Evolutionary conservation across 2,113 vertebrate genomes (phyloP).

Genomic region (Corythaeola cristata): DNA sequence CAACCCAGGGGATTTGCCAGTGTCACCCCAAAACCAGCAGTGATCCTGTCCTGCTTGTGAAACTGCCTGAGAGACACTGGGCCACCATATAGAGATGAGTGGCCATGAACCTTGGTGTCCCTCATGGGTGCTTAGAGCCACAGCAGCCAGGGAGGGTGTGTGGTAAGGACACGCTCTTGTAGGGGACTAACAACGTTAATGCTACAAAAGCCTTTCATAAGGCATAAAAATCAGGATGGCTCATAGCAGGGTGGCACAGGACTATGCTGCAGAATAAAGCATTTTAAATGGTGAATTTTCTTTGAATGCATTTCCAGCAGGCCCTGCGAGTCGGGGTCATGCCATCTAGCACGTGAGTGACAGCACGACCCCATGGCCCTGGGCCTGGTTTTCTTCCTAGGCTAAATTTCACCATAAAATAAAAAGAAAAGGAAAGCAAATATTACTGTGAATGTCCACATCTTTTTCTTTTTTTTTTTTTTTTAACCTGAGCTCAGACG

Average conservation of each 20-base stretch:
- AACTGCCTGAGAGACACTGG: neutral
- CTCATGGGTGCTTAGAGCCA: neutral
- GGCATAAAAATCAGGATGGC: neutral
- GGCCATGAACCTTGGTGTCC: neutral
- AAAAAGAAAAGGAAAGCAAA: neutral
- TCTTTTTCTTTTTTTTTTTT: neutral
- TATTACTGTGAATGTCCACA: neutral
- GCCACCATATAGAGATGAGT: neutral
- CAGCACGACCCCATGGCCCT: neutral
- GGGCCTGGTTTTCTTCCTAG: neutral
- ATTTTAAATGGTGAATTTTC: neutral
- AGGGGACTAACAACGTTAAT: neutral
- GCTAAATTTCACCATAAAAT: neutral
- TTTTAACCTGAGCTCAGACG: neutral
- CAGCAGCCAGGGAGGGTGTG: neutral
- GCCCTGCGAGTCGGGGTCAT: neutral
- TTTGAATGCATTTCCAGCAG: neutral
- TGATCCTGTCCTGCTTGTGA: neutral
- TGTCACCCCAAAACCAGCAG: neutral
- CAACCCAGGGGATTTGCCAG: neutral
- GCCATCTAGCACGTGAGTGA: neutral
- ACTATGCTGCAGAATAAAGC: neutral
- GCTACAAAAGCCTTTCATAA: neutral
- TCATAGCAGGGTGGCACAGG: neutral
- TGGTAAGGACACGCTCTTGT: rapidly evolving